phyloP scores from a whole-genome alignment of 2,888 invertebrate species.

The Pecten maximus region DNA sequence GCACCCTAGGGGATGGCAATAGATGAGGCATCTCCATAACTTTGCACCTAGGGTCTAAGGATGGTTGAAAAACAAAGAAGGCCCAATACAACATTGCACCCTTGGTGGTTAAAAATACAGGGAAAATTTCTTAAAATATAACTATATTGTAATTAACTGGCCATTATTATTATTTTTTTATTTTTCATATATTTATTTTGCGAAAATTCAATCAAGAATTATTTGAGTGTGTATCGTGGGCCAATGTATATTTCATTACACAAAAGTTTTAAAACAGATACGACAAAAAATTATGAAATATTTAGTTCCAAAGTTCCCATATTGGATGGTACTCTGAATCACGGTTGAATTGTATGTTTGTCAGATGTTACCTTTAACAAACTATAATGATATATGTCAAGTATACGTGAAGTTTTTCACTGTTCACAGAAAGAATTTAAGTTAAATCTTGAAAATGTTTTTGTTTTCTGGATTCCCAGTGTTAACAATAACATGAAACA shows the following conservation, averaged over 20 bases:
- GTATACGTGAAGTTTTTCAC: background rate
- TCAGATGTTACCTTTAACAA: background rate
- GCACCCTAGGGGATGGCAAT: too few species aligned
- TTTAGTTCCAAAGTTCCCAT: background rate
- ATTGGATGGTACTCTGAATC: background rate
- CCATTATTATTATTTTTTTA: background rate
- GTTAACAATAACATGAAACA: background rate
- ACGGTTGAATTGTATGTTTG: background rate
- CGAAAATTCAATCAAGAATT: slow-evolving; percentile 30
- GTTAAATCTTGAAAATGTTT: background rate
- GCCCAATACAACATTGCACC: too few species aligned
- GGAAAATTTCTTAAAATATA: too few species aligned
- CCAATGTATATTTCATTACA: background rate
- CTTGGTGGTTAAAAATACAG: too few species aligned
- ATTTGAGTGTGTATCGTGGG: background rate
- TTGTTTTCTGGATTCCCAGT: background rate
- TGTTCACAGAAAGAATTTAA: background rate
- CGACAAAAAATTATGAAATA: background rate
- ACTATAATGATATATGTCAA: background rate
- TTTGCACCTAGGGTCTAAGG: too few species aligned
- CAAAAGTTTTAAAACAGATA: background rate
- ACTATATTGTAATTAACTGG: too few species aligned
- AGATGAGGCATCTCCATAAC: too few species aligned
- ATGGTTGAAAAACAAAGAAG: too few species aligned
- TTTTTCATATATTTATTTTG: background rate